Evolutionary conservation across 2,888 invertebrate genomes (phyloP).

Genomic region (Cheilosia grossa): DNA sequence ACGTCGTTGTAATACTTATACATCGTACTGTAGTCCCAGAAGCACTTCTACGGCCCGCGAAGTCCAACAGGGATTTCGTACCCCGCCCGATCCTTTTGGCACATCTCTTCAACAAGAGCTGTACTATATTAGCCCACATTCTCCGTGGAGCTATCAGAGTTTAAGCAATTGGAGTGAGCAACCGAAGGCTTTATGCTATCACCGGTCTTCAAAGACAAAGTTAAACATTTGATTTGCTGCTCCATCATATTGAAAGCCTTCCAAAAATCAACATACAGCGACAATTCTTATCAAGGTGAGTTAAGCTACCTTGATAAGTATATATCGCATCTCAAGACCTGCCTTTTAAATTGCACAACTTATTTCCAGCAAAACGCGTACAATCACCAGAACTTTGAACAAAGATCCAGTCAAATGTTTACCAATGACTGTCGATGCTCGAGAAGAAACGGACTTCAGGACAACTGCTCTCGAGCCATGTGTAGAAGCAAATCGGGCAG

Average conservation of each 20-base stretch:
- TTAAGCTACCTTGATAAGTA: slow-evolving; percentile 36
- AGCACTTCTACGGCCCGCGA: too few relatives aligned
- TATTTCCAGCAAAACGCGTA: slow-evolving; percentile 79
- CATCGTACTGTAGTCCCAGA: too few relatives aligned
- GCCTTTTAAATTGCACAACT: not conserved
- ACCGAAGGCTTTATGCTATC: too few relatives aligned
- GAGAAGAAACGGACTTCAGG: slow-evolving; percentile 85
- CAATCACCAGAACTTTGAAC: slow-evolving; percentile 75
- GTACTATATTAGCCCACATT: too few relatives aligned
- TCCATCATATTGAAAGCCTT: not conserved
- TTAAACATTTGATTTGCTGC: too few relatives aligned
- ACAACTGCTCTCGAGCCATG: slow-evolving; percentile 84
- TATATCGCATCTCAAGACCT: not conserved
- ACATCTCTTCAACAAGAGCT: too few relatives aligned
- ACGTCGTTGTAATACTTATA: not conserved
- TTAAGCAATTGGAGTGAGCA: too few relatives aligned
- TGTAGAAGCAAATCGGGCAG: slow-evolving; percentile 84
- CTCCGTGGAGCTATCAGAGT: too few relatives aligned
- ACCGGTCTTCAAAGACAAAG: too few relatives aligned
- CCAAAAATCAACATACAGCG: not conserved
- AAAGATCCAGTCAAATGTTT: slow-evolving; percentile 83
- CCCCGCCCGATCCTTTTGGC: too few relatives aligned
- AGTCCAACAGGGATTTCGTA: too few relatives aligned
- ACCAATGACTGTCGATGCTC: slow-evolving; percentile 85
- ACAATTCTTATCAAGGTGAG: slow-evolving; percentile 39